A percentile compares a stretch with the other conserved stretches of the same genome.
These are phyloP conservation scores for Hapalemur alaotrensis DNA, from an alignment of 2,797 vertebrate genomes.

Conservation along the genomic window DNA sequence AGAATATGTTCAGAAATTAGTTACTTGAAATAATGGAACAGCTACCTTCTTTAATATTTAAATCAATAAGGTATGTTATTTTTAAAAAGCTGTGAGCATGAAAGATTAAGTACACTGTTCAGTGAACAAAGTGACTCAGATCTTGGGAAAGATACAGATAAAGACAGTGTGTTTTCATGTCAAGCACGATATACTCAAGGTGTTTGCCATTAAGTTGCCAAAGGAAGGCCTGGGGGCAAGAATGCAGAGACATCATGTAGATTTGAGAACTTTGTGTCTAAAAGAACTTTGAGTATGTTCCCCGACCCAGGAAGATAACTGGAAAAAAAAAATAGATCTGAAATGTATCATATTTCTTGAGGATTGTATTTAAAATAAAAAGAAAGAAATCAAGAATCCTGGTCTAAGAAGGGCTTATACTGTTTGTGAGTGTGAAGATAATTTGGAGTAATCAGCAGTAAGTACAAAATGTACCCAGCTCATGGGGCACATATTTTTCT, in stretches of 20 bases:
- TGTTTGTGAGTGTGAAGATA: background rate
- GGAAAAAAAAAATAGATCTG: background rate
- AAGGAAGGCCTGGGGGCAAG: background rate
- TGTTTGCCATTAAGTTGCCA: background rate
- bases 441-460: background rate
- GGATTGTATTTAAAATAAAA: background rate
- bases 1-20: background rate
- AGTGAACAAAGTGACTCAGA: background rate
- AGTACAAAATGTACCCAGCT: background rate
- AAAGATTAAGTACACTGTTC: background rate
- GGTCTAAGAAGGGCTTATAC: background rate
- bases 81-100: background rate
- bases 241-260: background rate
- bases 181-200: background rate
- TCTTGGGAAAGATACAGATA: background rate
- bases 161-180: background rate
- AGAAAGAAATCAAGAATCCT: background rate
- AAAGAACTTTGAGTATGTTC: background rate
- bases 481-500: background rate
- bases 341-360: background rate
- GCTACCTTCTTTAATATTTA: background rate
- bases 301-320: background rate
- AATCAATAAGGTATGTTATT: background rate
- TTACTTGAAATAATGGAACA: background rate
- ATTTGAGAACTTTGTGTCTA: background rate